Evolutionary conservation across 2,888 invertebrate species (phyloP).

Genomic region (Nemoura dubitans): DNA sequence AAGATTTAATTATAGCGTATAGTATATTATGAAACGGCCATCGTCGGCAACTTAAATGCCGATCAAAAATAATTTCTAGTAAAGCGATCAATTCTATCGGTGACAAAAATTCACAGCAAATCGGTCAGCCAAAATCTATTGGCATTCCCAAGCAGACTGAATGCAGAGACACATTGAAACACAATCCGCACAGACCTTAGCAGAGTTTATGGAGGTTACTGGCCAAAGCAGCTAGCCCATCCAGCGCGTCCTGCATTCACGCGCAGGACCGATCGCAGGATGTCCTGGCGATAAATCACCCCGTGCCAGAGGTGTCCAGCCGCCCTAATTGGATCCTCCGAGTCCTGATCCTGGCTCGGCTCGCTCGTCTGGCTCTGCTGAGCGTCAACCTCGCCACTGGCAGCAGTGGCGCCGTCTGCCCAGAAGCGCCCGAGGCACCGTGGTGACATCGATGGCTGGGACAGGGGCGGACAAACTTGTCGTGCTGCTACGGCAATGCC

Average conservation of each 20-base stretch:
- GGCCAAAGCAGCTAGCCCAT: too few relatives aligned
- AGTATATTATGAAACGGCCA: too few relatives aligned
- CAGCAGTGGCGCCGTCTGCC: constrained; percentile 16
- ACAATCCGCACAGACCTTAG: neutral
- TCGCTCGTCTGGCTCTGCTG: constrained; percentile 3
- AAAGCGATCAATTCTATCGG: too few relatives aligned
- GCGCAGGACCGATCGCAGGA: constrained; percentile 18
- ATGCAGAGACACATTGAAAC: too few relatives aligned
- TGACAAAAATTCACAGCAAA: too few relatives aligned
- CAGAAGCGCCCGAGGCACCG: neutral
- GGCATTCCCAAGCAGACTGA: too few relatives aligned
- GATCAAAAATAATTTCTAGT: too few relatives aligned
- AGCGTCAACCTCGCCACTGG: constrained; percentile 10
- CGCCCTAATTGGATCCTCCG: constrained; percentile 46
- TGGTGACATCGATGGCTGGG: neutral
- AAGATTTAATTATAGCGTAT: too few relatives aligned
- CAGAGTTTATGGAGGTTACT: neutral
- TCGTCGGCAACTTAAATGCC: too few relatives aligned
- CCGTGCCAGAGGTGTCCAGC: constrained; percentile 44
- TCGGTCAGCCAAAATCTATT: too few relatives aligned
- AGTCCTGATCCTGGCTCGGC: too few relatives aligned
- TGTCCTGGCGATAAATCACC: constrained; percentile 26
- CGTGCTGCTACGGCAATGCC: too few relatives aligned
- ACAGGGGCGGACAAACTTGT: neutral
- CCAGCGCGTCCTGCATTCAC: neutral